Percentiles rank a stretch among this genome's conserved stretches.
These are phyloP conservation scores for Ardeotis arabs DNA, from an alignment of 2,113 vertebrate species.

Conservation along the genomic window DNA sequence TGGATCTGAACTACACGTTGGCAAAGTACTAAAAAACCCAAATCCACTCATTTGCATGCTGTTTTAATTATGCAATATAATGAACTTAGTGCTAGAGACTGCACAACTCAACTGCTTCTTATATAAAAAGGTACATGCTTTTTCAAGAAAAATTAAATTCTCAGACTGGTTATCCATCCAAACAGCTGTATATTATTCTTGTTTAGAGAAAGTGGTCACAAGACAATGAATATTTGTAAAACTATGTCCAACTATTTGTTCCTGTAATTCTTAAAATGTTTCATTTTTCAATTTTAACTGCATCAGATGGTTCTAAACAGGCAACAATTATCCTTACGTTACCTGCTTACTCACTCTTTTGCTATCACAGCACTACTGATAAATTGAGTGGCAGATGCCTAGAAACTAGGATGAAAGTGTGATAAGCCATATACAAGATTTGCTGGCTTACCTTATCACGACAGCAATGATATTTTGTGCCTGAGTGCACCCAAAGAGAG, in stretches of 20 bases:
- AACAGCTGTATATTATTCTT: neutral
- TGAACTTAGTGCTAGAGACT: neutral
- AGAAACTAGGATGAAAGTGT: neutral
- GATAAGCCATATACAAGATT: conserved; percentile 30
- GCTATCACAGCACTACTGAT: neutral
- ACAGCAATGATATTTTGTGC: conserved; percentile 27
- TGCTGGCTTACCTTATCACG: conserved; percentile 35
- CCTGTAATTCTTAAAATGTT: neutral
- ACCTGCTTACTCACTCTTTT: neutral
- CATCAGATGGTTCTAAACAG: neutral
- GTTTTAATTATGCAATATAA: neutral
- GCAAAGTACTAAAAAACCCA: neutral
- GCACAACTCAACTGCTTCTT: neutral
- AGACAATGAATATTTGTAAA: neutral
- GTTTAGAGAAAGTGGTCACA: conserved; percentile 22
- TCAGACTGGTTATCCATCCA: conserved; percentile 32
- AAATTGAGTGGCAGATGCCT: neutral
- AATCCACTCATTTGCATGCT: neutral
- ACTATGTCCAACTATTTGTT: neutral
- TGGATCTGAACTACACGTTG: neutral
- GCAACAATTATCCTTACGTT: neutral
- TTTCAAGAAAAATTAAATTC: neutral
- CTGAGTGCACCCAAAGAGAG: neutral
- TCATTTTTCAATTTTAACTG: neutral
- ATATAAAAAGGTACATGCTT: neutral